Evolutionary conservation across 2,113 vertebrate genomes (phyloP).

Genomic region (Solea solea): DNA sequence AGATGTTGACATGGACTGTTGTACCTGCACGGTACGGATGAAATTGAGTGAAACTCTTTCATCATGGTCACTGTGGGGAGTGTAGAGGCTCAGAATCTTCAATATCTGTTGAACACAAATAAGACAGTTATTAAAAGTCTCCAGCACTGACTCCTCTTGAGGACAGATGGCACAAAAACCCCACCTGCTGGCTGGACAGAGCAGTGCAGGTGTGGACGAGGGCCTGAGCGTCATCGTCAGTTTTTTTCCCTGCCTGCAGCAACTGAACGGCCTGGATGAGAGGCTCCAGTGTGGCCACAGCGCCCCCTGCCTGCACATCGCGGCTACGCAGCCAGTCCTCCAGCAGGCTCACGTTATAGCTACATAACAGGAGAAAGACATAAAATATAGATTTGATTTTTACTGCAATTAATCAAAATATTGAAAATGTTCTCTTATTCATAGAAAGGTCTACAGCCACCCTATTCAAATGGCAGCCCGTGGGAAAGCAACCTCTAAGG

Average conservation of each 20-base stretch:
- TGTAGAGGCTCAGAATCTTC: conserved; percentile 81
- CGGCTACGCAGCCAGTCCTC: conserved; percentile 84
- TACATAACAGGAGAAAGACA: conserved; percentile 21
- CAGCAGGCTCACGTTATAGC: conserved; percentile 84
- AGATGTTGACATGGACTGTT: neutral
- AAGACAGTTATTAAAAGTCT: neutral
- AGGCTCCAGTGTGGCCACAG: conserved; percentile 77
- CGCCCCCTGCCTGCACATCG: conserved; percentile 77
- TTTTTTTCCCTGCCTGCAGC: conserved; percentile 84
- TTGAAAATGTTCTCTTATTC: too few species aligned
- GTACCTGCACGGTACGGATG: conserved; percentile 80
- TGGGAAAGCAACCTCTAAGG: too few species aligned
- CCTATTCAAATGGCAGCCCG: too few species aligned
- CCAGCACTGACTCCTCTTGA: neutral
- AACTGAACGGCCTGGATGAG: conserved; percentile 85
- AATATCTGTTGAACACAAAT: conserved; percentile 73
- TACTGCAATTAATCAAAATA: too few species aligned
- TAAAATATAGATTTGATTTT: neutral
- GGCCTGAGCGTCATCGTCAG: conserved; percentile 71
- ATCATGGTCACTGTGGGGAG: conserved; percentile 76
- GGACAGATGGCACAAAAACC: neutral
- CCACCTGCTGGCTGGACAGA: conserved; percentile 82
- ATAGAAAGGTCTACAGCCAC: too few species aligned
- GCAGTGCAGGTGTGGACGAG: conserved; percentile 82
- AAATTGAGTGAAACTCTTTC: conserved; percentile 79